Evolutionary conservation across 2,888 invertebrate species (phyloP), one percentile per base, ranked within the genome.

Genomic region (Epistrophella euchroma): DNA sequence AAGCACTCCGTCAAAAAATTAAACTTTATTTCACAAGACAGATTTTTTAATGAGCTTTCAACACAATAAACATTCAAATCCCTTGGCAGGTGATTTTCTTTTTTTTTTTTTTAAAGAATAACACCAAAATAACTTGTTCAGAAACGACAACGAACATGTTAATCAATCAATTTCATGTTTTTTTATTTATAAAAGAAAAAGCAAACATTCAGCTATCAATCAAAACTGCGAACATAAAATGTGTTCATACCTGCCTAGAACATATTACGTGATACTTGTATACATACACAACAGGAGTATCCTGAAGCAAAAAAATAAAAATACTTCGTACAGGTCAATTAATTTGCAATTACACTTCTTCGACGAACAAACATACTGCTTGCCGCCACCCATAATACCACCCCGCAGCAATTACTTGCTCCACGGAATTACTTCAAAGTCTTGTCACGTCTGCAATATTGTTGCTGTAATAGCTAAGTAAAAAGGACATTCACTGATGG

Each of bases 161-260:
- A 68, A 68, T 68, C 50, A 68, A 68, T 68, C 68, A 68, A 35
- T n/a, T 47, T 47, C 11, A n/a, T n/a, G n/a, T n/a, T 19, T 66
- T 64, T 40, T n/a, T 43, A 22, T 25, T 25, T 37, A 9, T 40
- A 19, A 58, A 35, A 19, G 17, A n/a, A 11, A 11, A 64, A 28
- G 10, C 19, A 15, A 35, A 68, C 52, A 72, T 76, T 25, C 47
- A 11, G 15, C 60, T 17, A 76, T 80, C 80, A 85, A 80, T 85
- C 84, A 85, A 71, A 79, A 58, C 6, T 11, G 56, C 68, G n/a
- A 47, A 56, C 64, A 72, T 60, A 52, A 66, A 60, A 72, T 58
- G 60, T 80, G 50, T 71, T 47, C 22, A 19, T 40, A 15, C 25
- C 35, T 83, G 78, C 15, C 56, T 43, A 56, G 52, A 37, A 68